Base-by-base conservation (phyloP, 2,113 vertebrate genomes). In the Shinisaurus crocodilurus region DNA sequence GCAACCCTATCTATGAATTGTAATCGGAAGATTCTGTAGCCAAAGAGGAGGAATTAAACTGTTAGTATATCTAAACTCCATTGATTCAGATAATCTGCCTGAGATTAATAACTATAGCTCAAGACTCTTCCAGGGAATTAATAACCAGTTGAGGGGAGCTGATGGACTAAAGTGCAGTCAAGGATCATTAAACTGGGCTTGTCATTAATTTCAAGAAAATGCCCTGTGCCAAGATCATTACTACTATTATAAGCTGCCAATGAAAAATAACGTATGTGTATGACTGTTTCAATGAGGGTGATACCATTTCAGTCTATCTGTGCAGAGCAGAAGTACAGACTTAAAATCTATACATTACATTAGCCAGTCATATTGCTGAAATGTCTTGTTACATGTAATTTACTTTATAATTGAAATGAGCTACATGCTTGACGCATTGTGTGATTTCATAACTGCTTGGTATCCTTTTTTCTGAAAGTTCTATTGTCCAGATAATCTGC, bases 121-220 rank as follows among this genome's bases (percentile, higher is more conserved):
- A 85, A 29, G 40, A 43, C 91, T 90, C 76, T 57, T 86, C 70
- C 69, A 89, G 25, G 82, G 86, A 84, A 93, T 91, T 92, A 92
- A 95, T 94, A 95, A 94, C 75, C n/a, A 50, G 89, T 89, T 87
- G 80, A 93, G 86, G 93, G 9, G 20, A 27, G 0, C 3, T 87
- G 89, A 92, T 91, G 91, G 89, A 89, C 93, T 25, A 94, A 92
- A 93, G 89, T 91, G 69, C 74, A 90, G 92, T 83, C 86, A 93
- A 93, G 92, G 92, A 94, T 86, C 87, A 94, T 95, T 96, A 95
- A 94, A 90, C 84, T 72, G 87, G 82, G 45, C 83, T 92, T 91
- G 90, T 85, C 90, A 95, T 94, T 92, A 94, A 92, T 72, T 88
- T 77, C 34, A 87, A 87, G 85, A 93, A 94, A 94, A 93, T 72